phyloP scores from a whole-genome alignment of 2,113 vertebrate species.

The Cyanocitta stelleri region DNA sequence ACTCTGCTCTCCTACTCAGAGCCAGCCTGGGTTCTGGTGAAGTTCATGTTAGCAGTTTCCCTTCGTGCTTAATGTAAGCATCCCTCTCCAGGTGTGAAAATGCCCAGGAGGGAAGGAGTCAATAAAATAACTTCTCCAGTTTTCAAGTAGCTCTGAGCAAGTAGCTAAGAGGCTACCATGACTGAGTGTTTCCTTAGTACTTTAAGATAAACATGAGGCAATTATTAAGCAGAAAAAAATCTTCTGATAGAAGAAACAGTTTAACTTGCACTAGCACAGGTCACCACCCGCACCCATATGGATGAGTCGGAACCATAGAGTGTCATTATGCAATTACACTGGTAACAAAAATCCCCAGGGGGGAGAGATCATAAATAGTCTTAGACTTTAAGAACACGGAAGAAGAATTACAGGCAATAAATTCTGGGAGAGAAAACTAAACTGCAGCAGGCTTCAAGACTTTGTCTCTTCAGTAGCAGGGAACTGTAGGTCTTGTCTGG shows the following conservation, averaged over 20 bases:
- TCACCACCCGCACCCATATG: background rate
- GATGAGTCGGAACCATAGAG: background rate
- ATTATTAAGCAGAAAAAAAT: background rate
- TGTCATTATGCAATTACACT: background rate
- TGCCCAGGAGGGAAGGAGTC: background rate
- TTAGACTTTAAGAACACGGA: background rate
- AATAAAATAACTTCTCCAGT: background rate
- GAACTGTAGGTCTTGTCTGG: background rate
- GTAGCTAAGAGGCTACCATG: background rate
- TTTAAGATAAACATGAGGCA: background rate
- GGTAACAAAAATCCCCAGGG: background rate
- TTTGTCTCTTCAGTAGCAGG: background rate
- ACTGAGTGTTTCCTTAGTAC: background rate
- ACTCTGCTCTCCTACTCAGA: background rate
- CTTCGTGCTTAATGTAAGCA: background rate
- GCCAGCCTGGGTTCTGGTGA: background rate
- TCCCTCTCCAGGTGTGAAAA: background rate
- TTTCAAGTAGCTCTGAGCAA: background rate
- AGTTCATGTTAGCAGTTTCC: background rate
- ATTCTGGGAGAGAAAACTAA: background rate
- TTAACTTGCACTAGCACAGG: background rate
- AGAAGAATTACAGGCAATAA: background rate
- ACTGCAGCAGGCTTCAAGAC: background rate
- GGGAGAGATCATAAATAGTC: background rate
- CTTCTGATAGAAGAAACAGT: background rate